Percentiles rank a stretch among this genome's conserved stretches.
These are phyloP conservation scores for Melanophora roralis DNA, from an alignment of 2,888 invertebrate species.

Conservation along the genomic window DNA sequence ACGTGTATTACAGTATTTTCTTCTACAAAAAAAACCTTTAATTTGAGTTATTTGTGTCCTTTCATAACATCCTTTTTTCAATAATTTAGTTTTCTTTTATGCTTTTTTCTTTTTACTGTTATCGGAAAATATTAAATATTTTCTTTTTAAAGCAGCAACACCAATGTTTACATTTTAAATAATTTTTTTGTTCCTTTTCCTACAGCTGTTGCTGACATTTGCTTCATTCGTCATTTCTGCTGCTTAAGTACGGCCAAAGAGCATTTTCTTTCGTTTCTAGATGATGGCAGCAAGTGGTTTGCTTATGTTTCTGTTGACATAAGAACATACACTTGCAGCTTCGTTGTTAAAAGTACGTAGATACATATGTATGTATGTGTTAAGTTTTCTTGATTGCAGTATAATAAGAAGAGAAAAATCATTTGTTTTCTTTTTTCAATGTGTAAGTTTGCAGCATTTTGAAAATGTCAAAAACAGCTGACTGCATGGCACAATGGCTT, in stretches of 20 bases:
- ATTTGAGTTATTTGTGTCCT: neutral
- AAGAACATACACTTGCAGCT: slow-evolving; percentile 3
- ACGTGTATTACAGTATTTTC: slow-evolving; percentile 26
- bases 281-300: slow-evolving; percentile 56
- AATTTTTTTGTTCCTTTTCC: slow-evolving; percentile 67
- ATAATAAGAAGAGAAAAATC: neutral
- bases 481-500: slow-evolving; percentile 47
- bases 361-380: neutral
- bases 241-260: slow-evolving; percentile 56
- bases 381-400: neutral
- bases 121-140: slow-evolving; percentile 47
- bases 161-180: slow-evolving; percentile 29
- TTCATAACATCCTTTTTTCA: slow-evolving; percentile 38
- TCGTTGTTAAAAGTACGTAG: neutral
- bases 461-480: slow-evolving; percentile 64
- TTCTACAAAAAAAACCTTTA: neutral
- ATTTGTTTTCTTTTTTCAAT: neutral
- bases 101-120: neutral
- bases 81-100: slow-evolving; percentile 21
- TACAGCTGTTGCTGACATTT: slow-evolving; percentile 73
- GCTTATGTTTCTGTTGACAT: slow-evolving; percentile 54
- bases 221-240: slow-evolving; percentile 74
- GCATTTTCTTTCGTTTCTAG: slow-evolving; percentile 42
- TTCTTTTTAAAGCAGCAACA: slow-evolving; percentile 9
- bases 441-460: slow-evolving; percentile 19